A percentile compares a stretch with the other conserved stretches of the same genome.
These are phyloP conservation scores for Karalla daura DNA, from an alignment of 2,797 vertebrate genomes.

Conservation along the genomic window DNA sequence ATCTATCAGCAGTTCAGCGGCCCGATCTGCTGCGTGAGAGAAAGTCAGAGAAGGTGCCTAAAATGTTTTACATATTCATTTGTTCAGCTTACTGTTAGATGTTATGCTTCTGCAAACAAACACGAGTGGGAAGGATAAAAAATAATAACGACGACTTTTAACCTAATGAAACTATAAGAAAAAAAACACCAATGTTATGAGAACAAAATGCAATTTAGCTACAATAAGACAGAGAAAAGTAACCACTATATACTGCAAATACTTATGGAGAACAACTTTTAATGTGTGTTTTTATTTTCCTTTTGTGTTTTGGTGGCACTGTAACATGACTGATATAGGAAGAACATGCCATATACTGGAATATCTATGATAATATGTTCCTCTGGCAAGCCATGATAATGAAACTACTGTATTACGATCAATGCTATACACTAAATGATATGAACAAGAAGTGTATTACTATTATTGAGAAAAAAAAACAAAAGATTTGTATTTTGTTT, in stretches of 20 bases:
- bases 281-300: slow-evolving; percentile 58
- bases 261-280: slow-evolving; percentile 59
- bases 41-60: slow-evolving; percentile 68
- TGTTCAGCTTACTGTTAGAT: slow-evolving; percentile 60
- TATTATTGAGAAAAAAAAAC: slow-evolving; percentile 57
- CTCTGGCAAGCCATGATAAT: slow-evolving; percentile 79
- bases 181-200: slow-evolving; percentile 46
- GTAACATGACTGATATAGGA: slow-evolving; percentile 72
- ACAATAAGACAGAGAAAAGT: slow-evolving; percentile 62
- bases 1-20: slow-evolving; percentile 46
- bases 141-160: slow-evolving; percentile 21
- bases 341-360: slow-evolving; percentile 79
- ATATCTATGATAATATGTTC: slow-evolving; percentile 72
- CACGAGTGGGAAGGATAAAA: slow-evolving; percentile 43
- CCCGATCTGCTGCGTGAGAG: slow-evolving; percentile 45
- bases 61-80: slow-evolving; percentile 58
- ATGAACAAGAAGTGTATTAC: slow-evolving; percentile 69
- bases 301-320: slow-evolving; percentile 66
- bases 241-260: slow-evolving; percentile 66
- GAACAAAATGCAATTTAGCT: slow-evolving; percentile 66
- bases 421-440: slow-evolving; percentile 71
- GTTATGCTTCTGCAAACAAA: slow-evolving; percentile 67
- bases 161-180: slow-evolving; percentile 41
- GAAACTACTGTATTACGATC: slow-evolving; percentile 71
- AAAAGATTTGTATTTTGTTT: slow-evolving; percentile 44